Evolutionary conservation across 2,113 vertebrate genomes (phyloP).

Genomic region (Rana temporaria): DNA sequence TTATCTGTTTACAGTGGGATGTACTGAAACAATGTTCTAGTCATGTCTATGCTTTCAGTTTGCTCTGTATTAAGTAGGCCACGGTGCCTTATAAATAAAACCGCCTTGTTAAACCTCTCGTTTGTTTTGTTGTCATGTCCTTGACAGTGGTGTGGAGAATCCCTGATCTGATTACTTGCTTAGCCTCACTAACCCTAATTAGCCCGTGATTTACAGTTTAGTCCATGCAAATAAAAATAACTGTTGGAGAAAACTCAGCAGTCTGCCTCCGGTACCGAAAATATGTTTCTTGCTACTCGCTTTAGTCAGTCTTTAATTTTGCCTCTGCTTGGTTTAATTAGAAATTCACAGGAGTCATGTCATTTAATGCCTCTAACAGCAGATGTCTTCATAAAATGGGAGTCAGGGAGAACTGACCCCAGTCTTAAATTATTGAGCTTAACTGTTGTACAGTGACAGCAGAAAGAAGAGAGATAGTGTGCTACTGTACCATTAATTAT

Average conservation of each 20-base stretch:
- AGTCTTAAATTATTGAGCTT: conserved; percentile 6
- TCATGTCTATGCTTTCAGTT: background rate
- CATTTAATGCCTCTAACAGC: conserved; percentile 9
- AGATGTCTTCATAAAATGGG: conserved; percentile 12
- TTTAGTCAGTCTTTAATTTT: background rate
- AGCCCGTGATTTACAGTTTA: background rate
- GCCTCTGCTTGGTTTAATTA: background rate
- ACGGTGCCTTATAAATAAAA: background rate
- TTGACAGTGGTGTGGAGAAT: background rate
- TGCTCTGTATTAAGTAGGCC: conserved; percentile 1
- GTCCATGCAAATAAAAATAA: background rate
- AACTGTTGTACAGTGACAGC: background rate
- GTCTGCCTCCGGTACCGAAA: background rate
- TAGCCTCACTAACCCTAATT: background rate
- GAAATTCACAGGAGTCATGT: background rate
- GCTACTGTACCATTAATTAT: background rate
- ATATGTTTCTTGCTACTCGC: background rate
- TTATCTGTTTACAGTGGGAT: background rate
- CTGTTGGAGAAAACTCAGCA: background rate
- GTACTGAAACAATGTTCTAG: background rate
- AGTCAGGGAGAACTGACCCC: conserved; percentile 8
- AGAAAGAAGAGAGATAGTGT: background rate
- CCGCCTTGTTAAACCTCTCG: background rate
- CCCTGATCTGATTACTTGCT: conserved; percentile 6
- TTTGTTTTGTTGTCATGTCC: conserved; percentile 27